These are phyloP conservation scores for Mesorhabditis spiculigera DNA, from an alignment of 2,888 invertebrate species.

Conservation along the genomic window DNA sequence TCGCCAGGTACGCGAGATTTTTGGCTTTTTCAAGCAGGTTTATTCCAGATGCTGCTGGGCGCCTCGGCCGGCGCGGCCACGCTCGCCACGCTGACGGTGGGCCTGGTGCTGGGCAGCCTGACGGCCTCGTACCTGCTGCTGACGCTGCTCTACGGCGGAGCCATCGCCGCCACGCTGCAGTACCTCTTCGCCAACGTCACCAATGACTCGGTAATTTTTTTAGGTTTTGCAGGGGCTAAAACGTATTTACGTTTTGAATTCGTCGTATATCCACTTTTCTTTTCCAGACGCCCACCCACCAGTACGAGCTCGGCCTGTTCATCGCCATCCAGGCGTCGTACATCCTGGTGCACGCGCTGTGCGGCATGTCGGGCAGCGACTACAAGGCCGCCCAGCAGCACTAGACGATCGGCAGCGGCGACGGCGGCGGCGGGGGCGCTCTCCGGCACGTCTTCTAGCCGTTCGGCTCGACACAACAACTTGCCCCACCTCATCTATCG, in stretches of 20 bases:
- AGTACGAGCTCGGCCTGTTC: conserved; percentile 15
- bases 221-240: conserved; percentile 1
- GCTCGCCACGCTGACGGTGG: conserved; percentile 14
- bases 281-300: conserved; percentile 13
- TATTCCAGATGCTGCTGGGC: conserved; percentile 11
- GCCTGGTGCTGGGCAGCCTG: conserved; percentile 15
- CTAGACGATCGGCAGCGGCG: no score
- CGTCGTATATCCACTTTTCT: neutral
- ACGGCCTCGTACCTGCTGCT: conserved; percentile 18
- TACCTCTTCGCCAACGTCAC: conserved; percentile 9
- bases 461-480: no score
- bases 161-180: conserved; percentile 17
- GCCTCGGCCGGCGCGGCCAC: conserved; percentile 18
- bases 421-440: no score
- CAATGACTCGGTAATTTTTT: conserved; percentile 9
- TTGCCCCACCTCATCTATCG: no score
- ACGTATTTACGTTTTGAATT: neutral
- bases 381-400: no score
- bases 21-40: neutral
- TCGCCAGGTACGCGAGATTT: conserved; percentile 9
- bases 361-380: conserved; percentile 8
- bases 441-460: no score
- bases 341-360: conserved; percentile 15
- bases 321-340: conserved; percentile 12
- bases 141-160: conserved; percentile 18